Evolutionary conservation across 2,888 invertebrate genomes (phyloP).

Genomic region (Volucella bombylans): DNA sequence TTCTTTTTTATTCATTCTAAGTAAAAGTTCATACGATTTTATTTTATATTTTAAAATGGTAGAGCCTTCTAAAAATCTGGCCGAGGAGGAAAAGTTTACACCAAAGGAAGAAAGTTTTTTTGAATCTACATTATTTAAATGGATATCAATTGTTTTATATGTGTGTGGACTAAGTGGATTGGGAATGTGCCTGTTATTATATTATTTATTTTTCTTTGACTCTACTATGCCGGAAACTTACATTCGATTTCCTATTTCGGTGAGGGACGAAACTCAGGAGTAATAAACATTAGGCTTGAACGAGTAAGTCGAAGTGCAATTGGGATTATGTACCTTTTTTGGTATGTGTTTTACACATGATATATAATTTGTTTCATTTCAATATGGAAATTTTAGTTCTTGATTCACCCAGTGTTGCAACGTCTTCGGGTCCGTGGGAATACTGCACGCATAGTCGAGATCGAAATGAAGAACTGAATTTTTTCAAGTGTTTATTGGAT

Average conservation of each 20-base stretch:
- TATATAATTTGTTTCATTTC: too few relatives aligned
- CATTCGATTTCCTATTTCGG: constrained; percentile 79
- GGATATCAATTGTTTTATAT: constrained; percentile 79
- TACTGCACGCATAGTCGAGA: too few relatives aligned
- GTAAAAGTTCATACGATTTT: neutral
- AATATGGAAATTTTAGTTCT: too few relatives aligned
- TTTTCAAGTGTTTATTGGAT: too few relatives aligned
- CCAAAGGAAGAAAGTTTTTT: constrained; percentile 76
- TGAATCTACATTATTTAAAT: constrained; percentile 78
- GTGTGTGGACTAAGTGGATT: constrained; percentile 80
- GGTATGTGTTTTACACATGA: too few relatives aligned
- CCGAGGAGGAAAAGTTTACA: constrained; percentile 29
- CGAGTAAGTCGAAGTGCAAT: too few relatives aligned
- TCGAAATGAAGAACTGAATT: too few relatives aligned
- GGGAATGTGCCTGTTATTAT: constrained; percentile 79
- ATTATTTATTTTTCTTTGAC: constrained; percentile 80
- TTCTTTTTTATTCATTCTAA: neutral
- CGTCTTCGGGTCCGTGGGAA: too few relatives aligned
- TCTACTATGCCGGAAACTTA: constrained; percentile 81
- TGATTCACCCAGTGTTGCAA: too few relatives aligned
- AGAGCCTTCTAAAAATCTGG: constrained; percentile 2
- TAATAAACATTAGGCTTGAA: neutral
- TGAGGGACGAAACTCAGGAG: constrained; percentile 74
- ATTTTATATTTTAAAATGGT: constrained; percentile 17
- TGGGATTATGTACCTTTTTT: too few relatives aligned